Conservation (phyloP, 2,888 invertebrate species). For the Leptinotarsa rubiginosa region DNA sequence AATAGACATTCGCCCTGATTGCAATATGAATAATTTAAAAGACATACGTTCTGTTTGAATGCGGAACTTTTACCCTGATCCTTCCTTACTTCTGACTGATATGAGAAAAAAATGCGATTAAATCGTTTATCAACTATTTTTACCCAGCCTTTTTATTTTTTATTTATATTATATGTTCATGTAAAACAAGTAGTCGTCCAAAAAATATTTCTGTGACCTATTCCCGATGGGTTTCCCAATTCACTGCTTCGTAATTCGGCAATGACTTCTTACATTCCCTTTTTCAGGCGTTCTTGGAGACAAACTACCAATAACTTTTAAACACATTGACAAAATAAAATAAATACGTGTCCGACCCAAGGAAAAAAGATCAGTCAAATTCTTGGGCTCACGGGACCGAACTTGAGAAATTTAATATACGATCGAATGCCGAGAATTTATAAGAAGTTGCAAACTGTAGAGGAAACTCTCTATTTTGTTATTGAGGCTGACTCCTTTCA, state of each 20-base stretch:
- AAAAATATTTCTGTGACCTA: too few species aligned
- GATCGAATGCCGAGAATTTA: slow-evolving; percentile 51
- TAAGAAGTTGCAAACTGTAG: slow-evolving; percentile 47
- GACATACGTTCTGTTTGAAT: neutral
- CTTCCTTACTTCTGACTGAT: neutral
- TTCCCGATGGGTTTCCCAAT: neutral
- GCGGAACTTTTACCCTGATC: neutral
- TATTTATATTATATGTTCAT: too few species aligned
- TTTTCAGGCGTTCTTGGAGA: neutral
- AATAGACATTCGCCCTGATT: neutral
- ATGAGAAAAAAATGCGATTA: neutral
- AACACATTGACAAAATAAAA: slow-evolving; percentile 46
- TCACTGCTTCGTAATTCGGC: neutral
- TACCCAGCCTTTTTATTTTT: too few species aligned
- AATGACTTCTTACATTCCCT: neutral
- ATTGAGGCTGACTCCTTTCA: neutral
- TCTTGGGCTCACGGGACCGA: slow-evolving; percentile 49
- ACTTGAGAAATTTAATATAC: slow-evolving; percentile 55
- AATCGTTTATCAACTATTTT: neutral
- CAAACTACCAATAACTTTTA: slow-evolving; percentile 34
- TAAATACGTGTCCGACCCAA: slow-evolving; percentile 46
- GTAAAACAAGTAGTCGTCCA: too few species aligned
- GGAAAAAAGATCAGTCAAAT: slow-evolving; percentile 54
- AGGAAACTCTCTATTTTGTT: slow-evolving; percentile 5
- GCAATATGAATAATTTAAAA: neutral